Evolutionary conservation across 2,797 vertebrate species (phyloP).

Genomic region (Sparus aurata): DNA sequence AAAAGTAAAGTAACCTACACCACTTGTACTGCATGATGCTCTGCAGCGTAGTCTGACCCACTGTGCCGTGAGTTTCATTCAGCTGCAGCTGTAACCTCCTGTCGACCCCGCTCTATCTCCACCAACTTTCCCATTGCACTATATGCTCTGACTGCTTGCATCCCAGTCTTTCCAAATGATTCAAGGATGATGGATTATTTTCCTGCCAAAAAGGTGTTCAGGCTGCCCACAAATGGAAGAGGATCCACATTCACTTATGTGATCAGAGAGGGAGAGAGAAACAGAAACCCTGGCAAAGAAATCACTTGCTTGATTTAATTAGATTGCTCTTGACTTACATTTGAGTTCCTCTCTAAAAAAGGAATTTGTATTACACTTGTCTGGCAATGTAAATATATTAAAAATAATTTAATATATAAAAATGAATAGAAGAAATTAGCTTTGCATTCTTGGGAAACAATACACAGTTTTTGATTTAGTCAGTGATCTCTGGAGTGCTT

Average conservation of each 20-base stretch:
- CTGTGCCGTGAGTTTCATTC: slow-evolving; percentile 39
- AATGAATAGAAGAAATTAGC: slow-evolving; percentile 23
- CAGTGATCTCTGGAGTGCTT: not conserved
- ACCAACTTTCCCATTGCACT: slow-evolving; percentile 34
- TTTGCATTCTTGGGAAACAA: slow-evolving; percentile 13
- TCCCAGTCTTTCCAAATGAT: slow-evolving; percentile 42
- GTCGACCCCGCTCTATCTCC: slow-evolving; percentile 51
- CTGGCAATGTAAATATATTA: slow-evolving; percentile 46
- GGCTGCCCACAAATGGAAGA: slow-evolving; percentile 31
- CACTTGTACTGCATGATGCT: slow-evolving; percentile 38
- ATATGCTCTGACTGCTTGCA: slow-evolving; percentile 40
- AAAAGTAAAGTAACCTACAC: slow-evolving; percentile 19
- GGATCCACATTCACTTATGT: slow-evolving; percentile 38
- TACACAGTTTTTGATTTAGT: not conserved
- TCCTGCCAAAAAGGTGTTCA: slow-evolving; percentile 54
- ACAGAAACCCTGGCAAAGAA: slow-evolving; percentile 47
- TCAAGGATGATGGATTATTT: slow-evolving; percentile 58
- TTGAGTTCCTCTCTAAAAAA: slow-evolving; percentile 25
- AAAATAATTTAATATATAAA: slow-evolving; percentile 35
- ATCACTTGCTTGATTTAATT: slow-evolving; percentile 63
- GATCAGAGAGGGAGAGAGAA: slow-evolving; percentile 37
- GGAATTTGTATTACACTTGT: slow-evolving; percentile 50
- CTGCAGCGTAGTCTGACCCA: slow-evolving; percentile 15
- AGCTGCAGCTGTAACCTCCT: slow-evolving; percentile 58
- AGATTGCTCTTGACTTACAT: slow-evolving; percentile 56